Percentiles rank a stretch among this genome's conserved stretches.
Evolutionary conservation across 2,113 vertebrate genomes (phyloP).

Genomic region (Cranoglanis bouderius): DNA sequence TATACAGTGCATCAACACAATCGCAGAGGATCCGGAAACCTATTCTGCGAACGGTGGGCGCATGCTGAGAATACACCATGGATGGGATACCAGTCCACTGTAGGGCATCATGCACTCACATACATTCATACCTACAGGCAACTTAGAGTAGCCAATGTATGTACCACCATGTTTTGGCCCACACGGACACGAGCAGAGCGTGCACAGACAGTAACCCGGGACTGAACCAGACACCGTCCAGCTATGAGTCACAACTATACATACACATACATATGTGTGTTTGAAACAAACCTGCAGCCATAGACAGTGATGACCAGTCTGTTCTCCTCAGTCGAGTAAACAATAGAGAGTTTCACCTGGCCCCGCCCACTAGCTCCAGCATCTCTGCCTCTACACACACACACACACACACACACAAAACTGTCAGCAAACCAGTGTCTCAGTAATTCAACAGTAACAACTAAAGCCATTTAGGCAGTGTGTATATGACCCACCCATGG

Average conservation of each 20-base stretch:
- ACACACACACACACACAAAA: conserved; percentile 11
- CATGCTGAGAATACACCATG: background rate
- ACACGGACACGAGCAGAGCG: background rate
- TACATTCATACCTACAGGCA: background rate
- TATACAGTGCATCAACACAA: background rate
- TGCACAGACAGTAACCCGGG: background rate
- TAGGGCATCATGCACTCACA: background rate
- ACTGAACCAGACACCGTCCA: background rate
- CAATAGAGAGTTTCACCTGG: conserved; percentile 81
- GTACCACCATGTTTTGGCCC: background rate
- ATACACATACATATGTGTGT: background rate
- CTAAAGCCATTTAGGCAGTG: background rate
- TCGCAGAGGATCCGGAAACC: background rate
- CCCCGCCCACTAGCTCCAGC: conserved; percentile 58
- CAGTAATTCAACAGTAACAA: background rate
- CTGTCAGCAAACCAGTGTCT: too few relatives aligned
- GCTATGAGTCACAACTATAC: background rate
- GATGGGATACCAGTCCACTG: background rate
- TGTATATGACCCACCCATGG: conserved; percentile 61
- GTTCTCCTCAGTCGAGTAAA: conserved; percentile 80
- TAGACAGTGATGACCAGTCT: conserved; percentile 80
- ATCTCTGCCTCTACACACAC: conserved; percentile 53
- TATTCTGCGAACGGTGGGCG: background rate
- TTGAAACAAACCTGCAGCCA: conserved; percentile 78
- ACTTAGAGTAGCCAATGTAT: background rate